phyloP scores from a whole-genome alignment of 2,113 vertebrate species.

The Strigops habroptila region DNA sequence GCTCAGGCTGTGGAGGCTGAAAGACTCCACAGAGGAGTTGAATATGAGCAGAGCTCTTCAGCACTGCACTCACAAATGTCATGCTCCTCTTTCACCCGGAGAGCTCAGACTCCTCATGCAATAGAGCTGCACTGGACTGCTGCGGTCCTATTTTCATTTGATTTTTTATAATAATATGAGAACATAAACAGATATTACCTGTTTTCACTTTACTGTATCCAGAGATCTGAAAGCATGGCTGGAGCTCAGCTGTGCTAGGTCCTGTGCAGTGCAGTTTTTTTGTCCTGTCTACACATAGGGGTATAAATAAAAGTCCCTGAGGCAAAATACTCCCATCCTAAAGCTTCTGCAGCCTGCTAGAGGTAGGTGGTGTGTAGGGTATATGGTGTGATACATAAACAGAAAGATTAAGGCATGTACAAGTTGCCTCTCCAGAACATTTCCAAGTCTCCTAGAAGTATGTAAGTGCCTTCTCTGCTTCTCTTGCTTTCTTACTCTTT shows the following conservation, averaged over 20 bases:
- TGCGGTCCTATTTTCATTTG: neutral
- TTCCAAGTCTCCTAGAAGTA: neutral
- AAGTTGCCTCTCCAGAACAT: neutral
- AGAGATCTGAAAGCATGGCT: neutral
- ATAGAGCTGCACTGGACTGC: neutral
- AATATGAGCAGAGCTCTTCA: neutral
- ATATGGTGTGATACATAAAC: neutral
- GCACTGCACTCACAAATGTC: neutral
- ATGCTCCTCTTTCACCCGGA: neutral
- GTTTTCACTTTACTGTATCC: neutral
- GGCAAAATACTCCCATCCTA: neutral
- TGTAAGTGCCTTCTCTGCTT: neutral
- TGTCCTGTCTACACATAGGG: neutral
- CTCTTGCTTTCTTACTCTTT: neutral
- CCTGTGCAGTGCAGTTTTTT: rapidly evolving
- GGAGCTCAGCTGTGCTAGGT: neutral
- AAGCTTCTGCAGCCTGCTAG: neutral
- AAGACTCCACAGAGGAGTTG: neutral
- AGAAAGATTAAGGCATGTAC: neutral
- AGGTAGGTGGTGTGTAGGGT: neutral
- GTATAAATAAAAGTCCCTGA: neutral
- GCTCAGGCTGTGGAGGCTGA: neutral
- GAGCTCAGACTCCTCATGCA: neutral
- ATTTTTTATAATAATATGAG: neutral
- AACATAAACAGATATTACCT: neutral